phyloP scores from a whole-genome alignment of 2,113 vertebrate genomes.

The Anser brachyrhynchus region DNA sequence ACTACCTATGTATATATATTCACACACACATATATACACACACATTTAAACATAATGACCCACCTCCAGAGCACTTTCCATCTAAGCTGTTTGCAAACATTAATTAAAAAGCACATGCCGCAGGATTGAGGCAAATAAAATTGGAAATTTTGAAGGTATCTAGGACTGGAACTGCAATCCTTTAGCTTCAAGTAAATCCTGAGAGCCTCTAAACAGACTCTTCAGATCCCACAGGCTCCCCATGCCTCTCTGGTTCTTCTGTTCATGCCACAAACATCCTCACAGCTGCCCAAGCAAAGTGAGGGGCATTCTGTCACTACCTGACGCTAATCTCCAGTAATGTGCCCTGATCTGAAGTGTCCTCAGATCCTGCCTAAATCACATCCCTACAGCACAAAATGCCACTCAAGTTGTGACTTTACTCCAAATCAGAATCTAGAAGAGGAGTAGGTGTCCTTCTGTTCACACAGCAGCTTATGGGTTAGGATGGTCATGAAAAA shows the following conservation, averaged over 20 bases:
- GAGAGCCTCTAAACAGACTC: not conserved
- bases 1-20: not conserved
- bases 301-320: not conserved
- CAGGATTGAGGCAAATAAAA: not conserved
- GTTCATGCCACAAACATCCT: not conserved
- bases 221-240: not conserved
- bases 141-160: not conserved
- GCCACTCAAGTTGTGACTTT: not conserved
- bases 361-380: not conserved
- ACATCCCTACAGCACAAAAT: not conserved
- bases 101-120: not conserved
- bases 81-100: not conserved
- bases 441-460: not conserved
- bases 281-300: fast-evolving
- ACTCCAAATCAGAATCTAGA: not conserved
- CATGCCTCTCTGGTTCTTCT: not conserved
- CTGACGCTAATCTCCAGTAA: not conserved
- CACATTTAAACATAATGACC: conserved; percentile 8
- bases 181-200: not conserved
- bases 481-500: not conserved
- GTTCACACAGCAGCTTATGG: not conserved
- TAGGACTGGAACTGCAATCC: not conserved
- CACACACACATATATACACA: not conserved
- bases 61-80: not conserved
- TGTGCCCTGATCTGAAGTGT: not conserved